Percentiles rank a stretch among this genome's conserved stretches.
These are phyloP conservation scores for Mugil cephalus DNA, from an alignment of 2,113 vertebrate genomes.

Conservation along the genomic window DNA sequence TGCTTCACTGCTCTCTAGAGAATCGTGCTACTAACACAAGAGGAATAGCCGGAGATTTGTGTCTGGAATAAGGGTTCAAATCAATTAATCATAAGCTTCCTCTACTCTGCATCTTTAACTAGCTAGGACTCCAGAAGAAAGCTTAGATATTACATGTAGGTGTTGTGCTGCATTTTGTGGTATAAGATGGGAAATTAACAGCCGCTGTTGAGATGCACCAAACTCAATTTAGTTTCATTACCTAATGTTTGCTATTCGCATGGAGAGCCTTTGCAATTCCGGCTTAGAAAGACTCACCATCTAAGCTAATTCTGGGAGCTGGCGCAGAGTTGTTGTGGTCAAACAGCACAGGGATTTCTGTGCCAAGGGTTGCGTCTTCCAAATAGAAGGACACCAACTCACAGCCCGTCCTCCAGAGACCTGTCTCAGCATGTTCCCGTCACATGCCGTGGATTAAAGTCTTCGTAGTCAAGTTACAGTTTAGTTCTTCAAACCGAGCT, in stretches of 20 bases:
- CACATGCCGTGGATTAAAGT: constrained; percentile 8
- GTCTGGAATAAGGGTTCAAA: too few species aligned
- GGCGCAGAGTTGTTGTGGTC: constrained; percentile 17
- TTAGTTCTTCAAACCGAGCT: constrained; percentile 11
- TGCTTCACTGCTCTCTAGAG: constrained; percentile 15
- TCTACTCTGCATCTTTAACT: background rate
- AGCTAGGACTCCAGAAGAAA: too few species aligned
- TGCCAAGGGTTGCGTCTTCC: constrained; percentile 24
- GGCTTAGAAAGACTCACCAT: constrained; percentile 16
- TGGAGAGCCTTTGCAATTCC: constrained; percentile 11
- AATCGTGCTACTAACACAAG: background rate
- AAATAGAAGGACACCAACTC: constrained; percentile 22
- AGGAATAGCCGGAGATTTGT: background rate
- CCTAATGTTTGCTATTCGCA: constrained; percentile 10
- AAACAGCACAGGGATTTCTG: constrained; percentile 49
- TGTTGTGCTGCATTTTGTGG: too few species aligned
- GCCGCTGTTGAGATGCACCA: constrained; percentile 1
- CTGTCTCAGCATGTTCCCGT: constrained; percentile 9
- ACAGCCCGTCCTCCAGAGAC: constrained; percentile 25
- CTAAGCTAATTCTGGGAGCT: constrained; percentile 32
- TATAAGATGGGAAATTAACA: background rate
- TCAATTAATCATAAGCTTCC: background rate
- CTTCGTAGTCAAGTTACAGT: constrained; percentile 14
- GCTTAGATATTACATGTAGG: too few species aligned
- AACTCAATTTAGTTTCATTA: constrained; percentile 30